Base-by-base conservation (phyloP, 1,140 invertebrate species). In the Hylaeus volcanicus region DNA sequence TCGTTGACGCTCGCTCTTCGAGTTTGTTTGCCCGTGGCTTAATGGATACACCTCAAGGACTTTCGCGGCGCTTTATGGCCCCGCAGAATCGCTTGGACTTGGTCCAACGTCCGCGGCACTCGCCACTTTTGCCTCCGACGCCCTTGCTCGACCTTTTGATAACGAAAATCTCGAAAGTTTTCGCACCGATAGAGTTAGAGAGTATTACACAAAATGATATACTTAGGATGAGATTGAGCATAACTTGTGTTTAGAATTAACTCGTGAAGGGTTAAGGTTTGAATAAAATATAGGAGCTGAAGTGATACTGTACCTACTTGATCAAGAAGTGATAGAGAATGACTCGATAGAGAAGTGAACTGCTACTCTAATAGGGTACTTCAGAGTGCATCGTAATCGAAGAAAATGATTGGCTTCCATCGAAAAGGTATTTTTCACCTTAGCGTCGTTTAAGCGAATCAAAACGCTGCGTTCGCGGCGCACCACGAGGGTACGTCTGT, bases 41-140 rank as follows among this genome's bases (percentile, higher is more conserved):
- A 89, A 88, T 88, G 86, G 87, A 88, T 80, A 84, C 86, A 86
- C 75, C 85, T 86, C 86, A 79, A 87, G 86, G 85, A 87, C 75
- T 81, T 86, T 78, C 74, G 60, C 74, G 81, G 75, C 81, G 86
- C 79, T 86, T 86, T 88, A 86, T 86, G 78, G 86, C 75, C 26
- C 72, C 71, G 73, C 75, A 61, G 83, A 86, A 86, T 74, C 78
- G 85, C 75, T 87, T 87, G 86, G 85, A 87, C 79, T 48, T 51
- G 63, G 64, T 82, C 85, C 86, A 86, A 87, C 81, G 82, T 84
- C 82, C 75, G 72, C 64, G 64, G 66, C 85, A 82, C 78, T 86
- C 61, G 81, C 74, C 81, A 81, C 84, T 78, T 74, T 86, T 86
- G 72, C 78, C 64, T 48, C 37, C 39, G 43, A 58, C 68, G 63